Conservation (phyloP, 2,888 invertebrate species). For the Willowsia nigromaculata region DNA sequence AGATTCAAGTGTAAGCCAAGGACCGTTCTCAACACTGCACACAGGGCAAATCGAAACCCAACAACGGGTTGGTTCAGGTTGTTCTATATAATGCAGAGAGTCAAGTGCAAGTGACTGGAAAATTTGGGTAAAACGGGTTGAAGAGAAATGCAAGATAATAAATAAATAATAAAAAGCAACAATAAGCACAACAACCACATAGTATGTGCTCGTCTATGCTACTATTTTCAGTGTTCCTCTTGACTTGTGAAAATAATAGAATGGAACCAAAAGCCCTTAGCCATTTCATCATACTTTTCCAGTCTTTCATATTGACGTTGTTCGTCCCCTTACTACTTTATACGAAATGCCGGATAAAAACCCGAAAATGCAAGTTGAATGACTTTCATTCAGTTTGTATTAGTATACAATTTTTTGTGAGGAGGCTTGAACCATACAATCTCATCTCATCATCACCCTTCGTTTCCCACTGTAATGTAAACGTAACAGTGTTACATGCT, state of each 20-base stretch:
- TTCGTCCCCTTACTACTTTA: not conserved
- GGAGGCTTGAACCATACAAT: conserved; percentile 66
- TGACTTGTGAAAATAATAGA: conserved; percentile 57
- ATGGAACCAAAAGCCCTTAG: conserved; percentile 5
- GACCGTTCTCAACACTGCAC: not conserved
- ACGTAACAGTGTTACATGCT: conserved; percentile 77
- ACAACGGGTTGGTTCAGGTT: not conserved
- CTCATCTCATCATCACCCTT: conserved; percentile 77
- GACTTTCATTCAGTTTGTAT: conserved; percentile 19
- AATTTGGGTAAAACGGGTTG: conserved; percentile 46
- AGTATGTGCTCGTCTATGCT: not conserved
- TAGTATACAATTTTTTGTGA: not conserved
- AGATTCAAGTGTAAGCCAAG: not conserved
- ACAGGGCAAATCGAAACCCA: not conserved
- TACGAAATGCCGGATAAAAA: not conserved
- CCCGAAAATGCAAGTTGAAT: conserved; percentile 8
- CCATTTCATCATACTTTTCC: conserved; percentile 38
- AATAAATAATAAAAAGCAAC: conserved; percentile 49
- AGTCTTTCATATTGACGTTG: not conserved
- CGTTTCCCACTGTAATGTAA: conserved; percentile 78
- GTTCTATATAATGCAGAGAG: conserved; percentile 10
- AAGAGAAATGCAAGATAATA: conserved; percentile 54
- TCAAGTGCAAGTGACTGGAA: conserved; percentile 61
- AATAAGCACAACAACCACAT: not conserved
- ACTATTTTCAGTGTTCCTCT: conserved; percentile 7